phyloP scores from a whole-genome alignment of 2,888 invertebrate genomes.

The Dicyrtomina minuta region DNA sequence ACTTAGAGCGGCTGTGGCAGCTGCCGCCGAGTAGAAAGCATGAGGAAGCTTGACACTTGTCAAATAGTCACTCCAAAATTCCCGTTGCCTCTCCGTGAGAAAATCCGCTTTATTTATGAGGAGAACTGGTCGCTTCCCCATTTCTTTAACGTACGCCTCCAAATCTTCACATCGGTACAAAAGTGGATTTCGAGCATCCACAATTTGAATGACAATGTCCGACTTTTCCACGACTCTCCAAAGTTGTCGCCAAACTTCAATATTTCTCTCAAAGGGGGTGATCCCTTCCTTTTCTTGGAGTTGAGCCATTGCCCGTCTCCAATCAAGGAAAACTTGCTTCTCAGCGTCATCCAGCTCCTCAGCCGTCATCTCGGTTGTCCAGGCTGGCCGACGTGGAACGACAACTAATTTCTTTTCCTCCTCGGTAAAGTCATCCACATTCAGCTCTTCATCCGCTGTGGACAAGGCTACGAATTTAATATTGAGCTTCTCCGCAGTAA shows the following conservation, averaged over 20 bases:
- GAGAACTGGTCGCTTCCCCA: constrained; percentile 78
- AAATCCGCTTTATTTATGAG: constrained; percentile 96
- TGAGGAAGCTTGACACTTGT: constrained; percentile 67
- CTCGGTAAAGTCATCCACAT: constrained; percentile 42
- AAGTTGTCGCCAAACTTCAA: constrained; percentile 97
- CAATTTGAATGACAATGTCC: constrained; percentile 88
- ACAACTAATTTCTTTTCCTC: constrained; percentile 49
- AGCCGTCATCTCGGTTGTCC: constrained; percentile 72
- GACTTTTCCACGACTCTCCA: constrained; percentile 98
- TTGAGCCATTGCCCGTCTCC: constrained; percentile 80
- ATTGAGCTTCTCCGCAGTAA: constrained; percentile 80
- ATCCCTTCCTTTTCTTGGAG: constrained; percentile 77
- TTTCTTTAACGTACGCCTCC: constrained; percentile 79
- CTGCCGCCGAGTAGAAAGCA: constrained; percentile 86
- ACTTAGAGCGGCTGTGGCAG: constrained; percentile 41
- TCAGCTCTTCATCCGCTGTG: constrained; percentile 62
- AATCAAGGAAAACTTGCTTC: constrained; percentile 80
- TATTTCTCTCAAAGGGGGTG: constrained; percentile 96
- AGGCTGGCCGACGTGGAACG: constrained; percentile 66
- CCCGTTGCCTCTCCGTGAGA: constrained; percentile 75
- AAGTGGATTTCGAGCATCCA: constrained; percentile 94
- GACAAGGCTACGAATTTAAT: constrained; percentile 71
- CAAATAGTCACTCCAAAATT: constrained; percentile 84
- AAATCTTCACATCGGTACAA: constrained; percentile 90
- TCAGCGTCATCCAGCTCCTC: constrained; percentile 80